A percentile compares a stretch with the other conserved stretches of the same genome.
Evolutionary conservation across 2,113 vertebrate species (phyloP).

Genomic region (Ochotona princeps): DNA sequence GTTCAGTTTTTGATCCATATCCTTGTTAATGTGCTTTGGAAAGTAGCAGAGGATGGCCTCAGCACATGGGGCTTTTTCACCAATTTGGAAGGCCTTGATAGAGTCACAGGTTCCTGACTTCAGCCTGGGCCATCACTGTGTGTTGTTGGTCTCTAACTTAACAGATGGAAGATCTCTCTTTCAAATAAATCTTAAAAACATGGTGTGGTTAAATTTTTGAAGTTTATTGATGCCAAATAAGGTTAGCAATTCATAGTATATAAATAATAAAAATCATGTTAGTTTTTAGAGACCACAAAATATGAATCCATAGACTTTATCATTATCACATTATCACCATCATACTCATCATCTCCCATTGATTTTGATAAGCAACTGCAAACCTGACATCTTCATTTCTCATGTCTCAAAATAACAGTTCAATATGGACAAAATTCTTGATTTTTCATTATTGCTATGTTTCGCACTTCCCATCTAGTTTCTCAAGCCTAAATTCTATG

Average conservation of each 20-base stretch:
- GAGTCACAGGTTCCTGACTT: no score
- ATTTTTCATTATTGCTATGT: background rate
- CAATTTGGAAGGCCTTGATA: no score
- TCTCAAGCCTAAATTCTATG: background rate
- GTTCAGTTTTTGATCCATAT: no score
- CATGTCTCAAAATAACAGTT: background rate
- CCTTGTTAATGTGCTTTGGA: no score
- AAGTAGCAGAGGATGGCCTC: no score
- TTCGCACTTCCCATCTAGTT: background rate
- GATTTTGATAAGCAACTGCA: background rate
- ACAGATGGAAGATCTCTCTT: no score
- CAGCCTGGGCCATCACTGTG: no score
- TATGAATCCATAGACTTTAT: background rate
- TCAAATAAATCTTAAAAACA: no score
- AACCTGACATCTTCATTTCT: background rate
- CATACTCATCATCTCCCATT: background rate
- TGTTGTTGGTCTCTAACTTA: no score
- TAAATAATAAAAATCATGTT: background rate
- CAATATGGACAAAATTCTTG: background rate
- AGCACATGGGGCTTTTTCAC: no score
- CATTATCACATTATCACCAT: background rate
- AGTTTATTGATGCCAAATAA: background rate
- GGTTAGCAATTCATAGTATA: background rate
- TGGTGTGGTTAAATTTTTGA: background rate
- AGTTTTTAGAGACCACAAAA: background rate